Percentiles rank a stretch among this genome's conserved stretches.
phyloP scores from a whole-genome alignment of 2,797 vertebrate genomes.

The Monodelphis domestica region DNA sequence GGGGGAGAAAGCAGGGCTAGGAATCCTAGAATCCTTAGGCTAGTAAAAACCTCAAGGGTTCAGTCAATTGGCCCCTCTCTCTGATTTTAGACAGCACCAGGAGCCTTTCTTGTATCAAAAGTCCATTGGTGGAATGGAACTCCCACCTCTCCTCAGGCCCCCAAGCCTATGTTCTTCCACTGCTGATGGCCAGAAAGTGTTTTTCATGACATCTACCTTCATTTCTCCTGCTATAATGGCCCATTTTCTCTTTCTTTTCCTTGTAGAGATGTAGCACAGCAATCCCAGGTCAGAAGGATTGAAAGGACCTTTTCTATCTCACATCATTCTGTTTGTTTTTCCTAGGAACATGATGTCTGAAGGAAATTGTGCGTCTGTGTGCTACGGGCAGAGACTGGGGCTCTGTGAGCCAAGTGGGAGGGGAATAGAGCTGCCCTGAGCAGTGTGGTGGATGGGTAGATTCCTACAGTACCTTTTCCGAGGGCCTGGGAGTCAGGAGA shows the following conservation, averaged over 20 bases:
- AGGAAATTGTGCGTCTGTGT: constrained; percentile 60
- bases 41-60: background rate
- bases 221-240: background rate
- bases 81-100: background rate
- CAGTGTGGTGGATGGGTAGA: background rate
- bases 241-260: background rate
- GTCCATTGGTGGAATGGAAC: background rate
- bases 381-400: constrained; percentile 19
- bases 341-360: constrained; percentile 54
- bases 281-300: constrained; percentile 3
- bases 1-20: background rate
- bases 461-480: background rate
- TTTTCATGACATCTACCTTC: background rate
- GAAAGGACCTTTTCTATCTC: constrained; percentile 36
- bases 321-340: constrained; percentile 58
- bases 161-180: background rate
- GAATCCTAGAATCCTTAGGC: background rate
- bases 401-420: constrained; percentile 28
- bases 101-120: background rate
- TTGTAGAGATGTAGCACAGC: background rate
- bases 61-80: background rate
- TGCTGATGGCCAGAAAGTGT: background rate
- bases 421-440: background rate
- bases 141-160: background rate
- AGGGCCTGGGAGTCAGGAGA: background rate